Evolutionary conservation across 2,888 invertebrate species (phyloP).

Genomic region (Drosophila atripex): DNA sequence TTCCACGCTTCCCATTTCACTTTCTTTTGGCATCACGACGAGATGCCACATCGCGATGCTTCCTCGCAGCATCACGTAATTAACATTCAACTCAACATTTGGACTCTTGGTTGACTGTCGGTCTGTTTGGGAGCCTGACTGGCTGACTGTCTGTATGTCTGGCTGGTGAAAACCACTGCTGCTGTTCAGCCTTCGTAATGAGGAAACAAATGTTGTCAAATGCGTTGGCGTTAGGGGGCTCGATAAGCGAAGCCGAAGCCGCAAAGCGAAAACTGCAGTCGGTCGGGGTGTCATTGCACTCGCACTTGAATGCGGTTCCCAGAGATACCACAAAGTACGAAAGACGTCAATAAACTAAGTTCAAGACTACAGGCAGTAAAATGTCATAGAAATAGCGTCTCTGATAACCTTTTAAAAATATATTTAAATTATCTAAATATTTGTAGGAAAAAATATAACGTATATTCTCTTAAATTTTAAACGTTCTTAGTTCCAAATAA

Average conservation of each 20-base stretch:
- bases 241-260: constrained; percentile 44
- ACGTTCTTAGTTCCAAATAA: not conserved
- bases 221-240: constrained; percentile 64
- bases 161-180: constrained; percentile 23
- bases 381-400: constrained; percentile 4
- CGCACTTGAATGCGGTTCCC: constrained; percentile 36
- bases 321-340: constrained; percentile 31
- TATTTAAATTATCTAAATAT: not conserved
- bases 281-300: constrained; percentile 60
- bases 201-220: constrained; percentile 74
- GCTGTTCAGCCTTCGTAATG: constrained; percentile 64
- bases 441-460: not conserved
- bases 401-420: not conserved
- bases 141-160: not conserved
- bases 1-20: constrained; percentile 72
- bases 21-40: constrained; percentile 69
- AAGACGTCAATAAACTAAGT: constrained; percentile 49
- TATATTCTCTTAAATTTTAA: not conserved
- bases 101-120: not conserved
- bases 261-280: constrained; percentile 33
- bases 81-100: constrained; percentile 57
- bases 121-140: not conserved
- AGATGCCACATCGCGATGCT: constrained; percentile 44
- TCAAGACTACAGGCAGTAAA: constrained; percentile 39
- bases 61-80: constrained; percentile 76